Evolutionary conservation across 2,888 invertebrate species (phyloP).

Genomic region (Caenorhabditis sulstoni): DNA sequence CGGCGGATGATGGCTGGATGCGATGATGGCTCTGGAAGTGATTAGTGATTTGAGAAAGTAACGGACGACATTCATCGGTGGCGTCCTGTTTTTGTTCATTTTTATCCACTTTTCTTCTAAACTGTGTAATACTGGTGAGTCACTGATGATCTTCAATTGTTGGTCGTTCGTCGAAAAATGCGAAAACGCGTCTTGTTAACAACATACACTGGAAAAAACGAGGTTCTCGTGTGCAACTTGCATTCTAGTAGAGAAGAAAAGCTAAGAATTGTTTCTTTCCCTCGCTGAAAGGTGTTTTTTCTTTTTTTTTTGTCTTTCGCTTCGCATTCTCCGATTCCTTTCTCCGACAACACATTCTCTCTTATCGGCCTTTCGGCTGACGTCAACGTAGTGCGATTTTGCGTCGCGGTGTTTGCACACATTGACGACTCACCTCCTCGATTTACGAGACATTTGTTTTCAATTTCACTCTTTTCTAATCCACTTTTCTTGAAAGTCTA

Average conservation of each 20-base stretch:
- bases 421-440: conserved; percentile 39
- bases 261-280: conserved; percentile 2
- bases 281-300: background rate
- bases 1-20: conserved; percentile 8
- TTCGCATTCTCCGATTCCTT: background rate
- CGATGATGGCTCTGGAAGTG: background rate
- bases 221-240: too few relatives aligned
- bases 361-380: conserved; percentile 2
- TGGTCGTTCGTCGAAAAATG: too few relatives aligned
- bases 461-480: too few relatives aligned
- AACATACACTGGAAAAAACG: too few relatives aligned
- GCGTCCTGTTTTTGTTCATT: background rate
- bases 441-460: conserved; percentile 13
- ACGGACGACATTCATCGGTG: background rate
- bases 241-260: too few relatives aligned
- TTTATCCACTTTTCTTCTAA: background rate
- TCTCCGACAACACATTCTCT: background rate
- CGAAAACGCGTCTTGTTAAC: too few relatives aligned
- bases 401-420: conserved; percentile 49
- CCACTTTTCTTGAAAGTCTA: too few relatives aligned
- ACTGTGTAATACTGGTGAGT: background rate
- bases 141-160: too few relatives aligned
- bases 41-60: background rate
- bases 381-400: conserved; percentile 23
- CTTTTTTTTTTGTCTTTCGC: background rate